Evolutionary conservation across 1,140 invertebrate species (phyloP).

Genomic region (Dinoponera quadriceps): DNA sequence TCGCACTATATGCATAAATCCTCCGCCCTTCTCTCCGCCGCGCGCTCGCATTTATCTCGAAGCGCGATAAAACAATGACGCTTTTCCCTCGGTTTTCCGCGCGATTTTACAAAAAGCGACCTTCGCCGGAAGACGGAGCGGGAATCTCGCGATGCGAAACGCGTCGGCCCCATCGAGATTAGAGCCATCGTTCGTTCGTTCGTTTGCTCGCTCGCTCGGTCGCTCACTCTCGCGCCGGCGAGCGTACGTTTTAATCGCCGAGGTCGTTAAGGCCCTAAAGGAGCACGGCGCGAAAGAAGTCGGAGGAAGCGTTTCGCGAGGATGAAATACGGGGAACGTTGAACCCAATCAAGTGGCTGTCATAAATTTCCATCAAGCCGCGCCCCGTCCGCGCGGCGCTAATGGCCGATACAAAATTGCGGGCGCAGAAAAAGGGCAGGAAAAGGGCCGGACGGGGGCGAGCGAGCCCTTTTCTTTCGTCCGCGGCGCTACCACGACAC

Average conservation of each 20-base stretch:
- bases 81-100: not conserved
- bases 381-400: conserved; percentile 62
- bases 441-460: conserved; percentile 3
- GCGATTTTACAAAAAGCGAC: conserved; percentile 4
- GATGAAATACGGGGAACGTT: conserved; percentile 83
- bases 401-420: conserved; percentile 76
- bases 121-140: conserved; percentile 17
- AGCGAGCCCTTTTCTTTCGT: conserved; percentile 30
- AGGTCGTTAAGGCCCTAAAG: conserved; percentile 65
- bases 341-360: conserved; percentile 84
- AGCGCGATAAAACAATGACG: not conserved
- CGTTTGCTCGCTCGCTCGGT: no score
- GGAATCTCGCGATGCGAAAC: conserved; percentile 23
- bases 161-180: conserved; percentile 35
- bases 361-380: conserved; percentile 84
- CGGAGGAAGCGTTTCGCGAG: conserved; percentile 60
- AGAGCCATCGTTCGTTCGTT: conserved; percentile 16
- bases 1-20: conserved; percentile 28
- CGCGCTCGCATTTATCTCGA: not conserved
- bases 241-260: conserved; percentile 65
- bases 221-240: conserved; percentile 26
- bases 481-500: conserved; percentile 25
- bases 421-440: conserved; percentile 42
- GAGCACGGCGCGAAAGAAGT: conserved; percentile 51
- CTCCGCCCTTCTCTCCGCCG: not conserved